Evolutionary conservation across 2,888 invertebrate species (phyloP), one percentile per base, ranked within the genome.

Genomic region (Philereme transversata): DNA sequence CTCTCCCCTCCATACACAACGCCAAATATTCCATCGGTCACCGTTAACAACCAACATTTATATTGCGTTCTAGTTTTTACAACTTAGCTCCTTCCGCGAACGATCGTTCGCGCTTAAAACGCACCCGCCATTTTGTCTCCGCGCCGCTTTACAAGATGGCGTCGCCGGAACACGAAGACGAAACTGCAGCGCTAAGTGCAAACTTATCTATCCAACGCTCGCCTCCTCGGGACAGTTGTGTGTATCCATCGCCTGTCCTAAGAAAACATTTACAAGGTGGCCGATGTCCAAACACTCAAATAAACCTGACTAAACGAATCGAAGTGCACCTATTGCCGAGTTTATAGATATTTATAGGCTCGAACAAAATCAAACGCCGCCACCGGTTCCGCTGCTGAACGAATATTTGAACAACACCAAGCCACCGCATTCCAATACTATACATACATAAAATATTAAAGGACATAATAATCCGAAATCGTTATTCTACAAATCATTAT

Each of bases 401-500:
- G 69, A 71, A 68, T 70, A 67, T 70, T 75, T 69, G 79, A 68
- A 74, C 83, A 69, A 68, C 75, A 78, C 74, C 81, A 69, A 64
- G 64, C 79, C 82, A 73, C 84, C 83, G 74, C 70, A 74, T 78
- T 79, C 80, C 80, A 74, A 87, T 86, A 87, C 87, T 89, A 89
- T 87, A 89, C 87, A 89, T 87, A 88, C 87, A 89, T 87, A 88
- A 77, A 64, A 86, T 87, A 86, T 86, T 82, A 68, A 65, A 87
- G 84, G 88, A 88, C 87, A 89, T 84, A 85, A 86, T 89, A 88
- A 87, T 84, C 84, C 86, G 78, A 88, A 90, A 86, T 86, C 73
- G 84, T 87, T 84, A 86, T 80, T 79, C 89, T 90, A 89, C 87
- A 88, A 88, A 89, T 86, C 84, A 86, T 87, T 87, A 86, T 81